Evolutionary conservation across 2,888 invertebrate genomes (phyloP), one percentile per base, ranked within the genome.

Genomic region (Zonitis immaculata): DNA sequence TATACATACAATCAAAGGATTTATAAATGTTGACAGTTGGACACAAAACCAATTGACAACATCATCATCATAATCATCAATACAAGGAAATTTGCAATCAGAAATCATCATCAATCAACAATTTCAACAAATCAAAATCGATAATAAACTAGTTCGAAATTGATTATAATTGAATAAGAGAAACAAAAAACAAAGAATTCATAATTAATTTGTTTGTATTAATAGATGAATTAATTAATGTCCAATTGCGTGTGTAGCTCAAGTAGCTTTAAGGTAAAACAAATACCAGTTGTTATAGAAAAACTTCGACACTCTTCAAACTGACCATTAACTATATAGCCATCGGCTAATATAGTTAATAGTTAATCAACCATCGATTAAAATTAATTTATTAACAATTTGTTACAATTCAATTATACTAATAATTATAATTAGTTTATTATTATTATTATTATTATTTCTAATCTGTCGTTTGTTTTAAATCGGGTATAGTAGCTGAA

Each of bases 211-310:
- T n/a, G n/a, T n/a, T n/a, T n/a, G n/a, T n/a, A n/a, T n/a, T n/a
- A n/a, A n/a, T n/a, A n/a, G n/a, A n/a, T n/a, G n/a, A 71, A 68
- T 71, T 70, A 71, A 71, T 70, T 70, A 69, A 67, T 64, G 67
- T 66, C 64, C 65, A 66, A n/a, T 70, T 66, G 69, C 69, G 68
- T 69, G 70, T 68, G 60, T 63, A n/a, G n/a, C 61, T 61, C 65
- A 62, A 63, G 48, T 42, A 51, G 55, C 62, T 56, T 65, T 64
- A 65, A 8, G 64, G 64, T 66, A 62, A n/a, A n/a, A n/a, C n/a
- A n/a, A n/a, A n/a, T n/a, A n/a, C n/a, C n/a, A n/a, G n/a, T n/a
- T n/a, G n/a, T n/a, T n/a, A n/a, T n/a, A n/a, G n/a, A n/a, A 66
- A 63, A 59, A 61, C 65, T 64, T 32, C 6, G 32, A 59, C 59